Conservation (phyloP, 2,888 invertebrate genomes). For the Tiliacea citrago region DNA sequence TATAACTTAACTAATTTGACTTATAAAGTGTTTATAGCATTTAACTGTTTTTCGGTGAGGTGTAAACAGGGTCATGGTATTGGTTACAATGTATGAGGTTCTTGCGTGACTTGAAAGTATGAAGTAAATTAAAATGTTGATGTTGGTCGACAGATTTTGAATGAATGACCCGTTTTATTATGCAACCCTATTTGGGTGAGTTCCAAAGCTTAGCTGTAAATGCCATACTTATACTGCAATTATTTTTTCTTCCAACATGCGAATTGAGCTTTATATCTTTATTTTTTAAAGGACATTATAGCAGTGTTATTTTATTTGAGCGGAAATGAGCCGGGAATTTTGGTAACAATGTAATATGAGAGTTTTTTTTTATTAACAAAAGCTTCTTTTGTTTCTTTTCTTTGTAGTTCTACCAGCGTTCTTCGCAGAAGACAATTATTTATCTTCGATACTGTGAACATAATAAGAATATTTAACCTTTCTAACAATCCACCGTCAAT, state of each 20-base stretch:
- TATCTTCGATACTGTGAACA: conserved; percentile 27
- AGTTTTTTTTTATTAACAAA: conserved; percentile 36
- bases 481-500: conserved; percentile 9
- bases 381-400: conserved; percentile 22
- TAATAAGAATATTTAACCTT: conserved; percentile 32
- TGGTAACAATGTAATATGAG: conserved; percentile 39
- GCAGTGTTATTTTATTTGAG: conserved; percentile 21
- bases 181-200: conserved; percentile 27
- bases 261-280: conserved; percentile 11
- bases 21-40: conserved; percentile 35
- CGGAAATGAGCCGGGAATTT: conserved; percentile 18
- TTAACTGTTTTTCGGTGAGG: conserved; percentile 29
- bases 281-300: conserved; percentile 14
- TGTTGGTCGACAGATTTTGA: conserved; percentile 44
- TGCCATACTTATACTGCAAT: conserved; percentile 14
- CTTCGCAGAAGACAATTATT: conserved; percentile 49
- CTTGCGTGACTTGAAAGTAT: conserved; percentile 41
- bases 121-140: conserved; percentile 24
- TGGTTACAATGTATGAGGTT: conserved; percentile 32
- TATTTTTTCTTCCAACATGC: conserved; percentile 12
- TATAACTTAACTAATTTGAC: conserved; percentile 20
- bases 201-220: conserved; percentile 33
- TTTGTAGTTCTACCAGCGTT: conserved; percentile 32
- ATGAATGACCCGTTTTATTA: conserved; percentile 39
- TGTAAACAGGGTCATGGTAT: conserved; percentile 33